Base-by-base conservation (phyloP, 2,113 vertebrate species). In the Lamprologus callipterus region DNA sequence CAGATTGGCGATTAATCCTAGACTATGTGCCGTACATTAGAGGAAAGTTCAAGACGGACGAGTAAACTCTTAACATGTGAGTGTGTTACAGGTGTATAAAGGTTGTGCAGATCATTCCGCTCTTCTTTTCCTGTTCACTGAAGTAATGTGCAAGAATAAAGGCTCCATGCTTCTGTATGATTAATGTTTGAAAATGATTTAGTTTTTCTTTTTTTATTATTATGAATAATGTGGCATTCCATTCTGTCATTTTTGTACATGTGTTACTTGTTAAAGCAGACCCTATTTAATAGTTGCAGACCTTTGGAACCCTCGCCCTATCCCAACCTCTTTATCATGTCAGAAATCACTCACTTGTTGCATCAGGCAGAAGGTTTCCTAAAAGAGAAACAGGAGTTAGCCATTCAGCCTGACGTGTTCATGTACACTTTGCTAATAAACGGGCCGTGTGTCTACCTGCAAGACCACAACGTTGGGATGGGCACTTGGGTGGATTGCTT, bases 1-100 rank as follows among this genome's bases (percentile, higher is more conserved):
- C 98, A 3, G 98, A 99, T 91, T 99, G 98, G 98, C 95, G 96
- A 49, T 85, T 99, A 84, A 16, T 99, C 79, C 96, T 99, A n/a
- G 97, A 98, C 80, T 98, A 97, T 17, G 98, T 99, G 13, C 98
- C 98, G 2, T 99, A 98, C 93, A 84, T 99, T 31, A 94, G 94
- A 0, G 97, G 97, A 78, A 99, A 99, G 86, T 99, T 96, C 83
- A 97, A 94, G 89, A 94, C 94, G 5, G 96, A 98, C 1, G 96
- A 97, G 5, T 97, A 28, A 23, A 58, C 26, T 53, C 14, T 53
- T 53, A 26, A 82, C 87, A 88, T 90, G 93, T 95, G 85, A 94
- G 94, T 94, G 16, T 35, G 49, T 60, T 82, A 28, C 73, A 23
- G 60, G 23, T 26, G 26, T 23, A 45, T 58, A 40, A 42, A 58